Evolutionary conservation across 2,113 vertebrate species (phyloP), one percentile per base, ranked within the genome.

Genomic region (Trematocara nigrifrons): DNA sequence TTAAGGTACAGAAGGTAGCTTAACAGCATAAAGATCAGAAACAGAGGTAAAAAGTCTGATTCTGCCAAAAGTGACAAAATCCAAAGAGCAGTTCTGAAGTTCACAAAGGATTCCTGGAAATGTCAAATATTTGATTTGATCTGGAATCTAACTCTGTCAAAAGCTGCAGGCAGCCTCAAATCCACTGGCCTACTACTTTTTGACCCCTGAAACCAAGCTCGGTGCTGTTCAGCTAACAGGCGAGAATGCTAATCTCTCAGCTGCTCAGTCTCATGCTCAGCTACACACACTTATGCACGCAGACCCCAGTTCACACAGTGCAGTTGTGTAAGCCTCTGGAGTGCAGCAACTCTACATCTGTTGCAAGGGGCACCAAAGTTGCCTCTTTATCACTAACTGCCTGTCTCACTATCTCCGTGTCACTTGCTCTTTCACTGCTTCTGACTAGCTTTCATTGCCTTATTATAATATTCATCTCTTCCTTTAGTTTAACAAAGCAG

Each of bases 221-320:
- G 53, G 2, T 69, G 84, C 49, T 56, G 79, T 83, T 84, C 78
- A 85, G 78, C 76, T 81, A 90, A 91, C 61, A 82, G 81, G 74
- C 78, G 64, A 77, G 59, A 89, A 91, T 53, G 81, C 82, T 92
- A 91, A 95, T 91, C 88, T 89, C 87, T 94, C 92, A 91, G 91
- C 87, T 89, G 90, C 84, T 87, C 87, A 29, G 88, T 87, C 83
- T 88, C 87, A 92, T 86, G 85, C 81, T 54, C 82, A 71, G 26
- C 9, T 18, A 84, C 38, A 83, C 80, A 82, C 56, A 82, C 51
- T 56, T 29, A 82, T 49, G 49, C 54, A 57, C 45, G 42, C 76
- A 79, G 52, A 85, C 82, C 38, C 15, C 40, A 52, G 71, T 80
- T 80, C 81, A 87, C 57, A 87, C 89, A 83, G 76, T 9, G 47